Conservation (phyloP, 2,113 vertebrate species). For the Sylvicapra grimmia region DNA sequence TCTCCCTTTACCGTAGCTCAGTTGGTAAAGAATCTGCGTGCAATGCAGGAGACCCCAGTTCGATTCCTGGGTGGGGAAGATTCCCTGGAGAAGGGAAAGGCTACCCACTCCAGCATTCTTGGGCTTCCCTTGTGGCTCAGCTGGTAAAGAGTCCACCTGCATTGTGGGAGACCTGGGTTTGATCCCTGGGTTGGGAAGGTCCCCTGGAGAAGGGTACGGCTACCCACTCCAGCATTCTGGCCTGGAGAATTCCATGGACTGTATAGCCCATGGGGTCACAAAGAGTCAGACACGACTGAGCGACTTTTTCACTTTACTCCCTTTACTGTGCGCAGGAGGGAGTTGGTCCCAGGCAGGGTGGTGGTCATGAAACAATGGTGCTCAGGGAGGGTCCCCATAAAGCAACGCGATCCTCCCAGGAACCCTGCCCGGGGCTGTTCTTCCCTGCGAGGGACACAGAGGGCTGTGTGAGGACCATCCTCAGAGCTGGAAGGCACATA, state of each 20-base stretch:
- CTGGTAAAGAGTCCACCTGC: neutral
- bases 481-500: neutral
- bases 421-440: too few species aligned
- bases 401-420: neutral
- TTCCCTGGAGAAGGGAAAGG: neutral
- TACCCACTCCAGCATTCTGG: neutral
- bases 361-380: fast-evolving
- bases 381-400: neutral
- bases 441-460: fast-evolving
- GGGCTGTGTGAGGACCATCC: neutral
- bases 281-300: neutral
- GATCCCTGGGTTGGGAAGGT: neutral
- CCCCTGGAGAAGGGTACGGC: neutral
- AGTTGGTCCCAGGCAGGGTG: fast-evolving
- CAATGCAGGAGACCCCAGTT: neutral
- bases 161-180: neutral
- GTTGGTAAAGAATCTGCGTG: neutral
- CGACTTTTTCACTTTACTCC: neutral
- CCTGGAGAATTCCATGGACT: neutral
- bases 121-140: neutral
- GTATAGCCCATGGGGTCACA: neutral
- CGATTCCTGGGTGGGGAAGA: neutral
- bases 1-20: neutral
- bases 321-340: fast-evolving
- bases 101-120: neutral